Evolutionary conservation across 35 echinoderm and acorn worm species (phyloP).

Genomic region (Apostichopus japonicus): DNA sequence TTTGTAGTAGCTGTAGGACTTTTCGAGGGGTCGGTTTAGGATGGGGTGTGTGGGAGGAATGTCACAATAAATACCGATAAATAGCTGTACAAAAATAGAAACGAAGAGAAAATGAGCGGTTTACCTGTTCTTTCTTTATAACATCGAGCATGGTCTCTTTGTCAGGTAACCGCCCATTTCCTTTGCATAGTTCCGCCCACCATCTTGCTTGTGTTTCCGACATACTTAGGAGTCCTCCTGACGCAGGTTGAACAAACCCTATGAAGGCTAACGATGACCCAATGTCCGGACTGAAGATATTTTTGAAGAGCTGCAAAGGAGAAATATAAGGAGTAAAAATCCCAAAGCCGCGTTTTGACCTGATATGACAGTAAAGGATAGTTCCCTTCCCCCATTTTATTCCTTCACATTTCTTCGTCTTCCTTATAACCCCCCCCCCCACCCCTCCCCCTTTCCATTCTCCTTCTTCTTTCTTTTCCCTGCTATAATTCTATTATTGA

Average conservation of each 20-base stretch:
- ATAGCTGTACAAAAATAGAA: too few relatives aligned
- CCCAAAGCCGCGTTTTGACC: background rate
- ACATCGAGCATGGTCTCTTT: conserved; percentile 52
- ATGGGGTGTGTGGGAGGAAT: too few relatives aligned
- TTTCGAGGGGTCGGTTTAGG: too few relatives aligned
- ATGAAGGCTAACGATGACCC: conserved; percentile 90
- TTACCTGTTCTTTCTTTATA: conserved; percentile 73
- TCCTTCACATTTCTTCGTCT: background rate
- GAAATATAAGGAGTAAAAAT: background rate
- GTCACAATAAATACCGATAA: too few relatives aligned
- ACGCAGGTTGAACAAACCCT: conserved; percentile 95
- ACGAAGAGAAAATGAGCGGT: too few relatives aligned
- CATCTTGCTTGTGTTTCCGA: conserved; percentile 94
- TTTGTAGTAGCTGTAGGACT: too few relatives aligned
- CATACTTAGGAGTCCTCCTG: conserved; percentile 91
- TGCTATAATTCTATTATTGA: too few relatives aligned
- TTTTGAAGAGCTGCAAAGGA: conserved; percentile 86
- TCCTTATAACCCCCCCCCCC: background rate
- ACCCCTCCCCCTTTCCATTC: background rate
- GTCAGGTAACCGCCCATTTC: conserved; percentile 67
- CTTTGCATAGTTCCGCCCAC: conserved; percentile 89
- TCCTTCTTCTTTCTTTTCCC: too few relatives aligned
- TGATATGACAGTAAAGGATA: background rate
- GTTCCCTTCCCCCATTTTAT: background rate
- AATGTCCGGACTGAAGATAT: conserved; percentile 86